Evolutionary conservation across 2,113 vertebrate species (phyloP).

Genomic region (Tursiops truncatus): DNA sequence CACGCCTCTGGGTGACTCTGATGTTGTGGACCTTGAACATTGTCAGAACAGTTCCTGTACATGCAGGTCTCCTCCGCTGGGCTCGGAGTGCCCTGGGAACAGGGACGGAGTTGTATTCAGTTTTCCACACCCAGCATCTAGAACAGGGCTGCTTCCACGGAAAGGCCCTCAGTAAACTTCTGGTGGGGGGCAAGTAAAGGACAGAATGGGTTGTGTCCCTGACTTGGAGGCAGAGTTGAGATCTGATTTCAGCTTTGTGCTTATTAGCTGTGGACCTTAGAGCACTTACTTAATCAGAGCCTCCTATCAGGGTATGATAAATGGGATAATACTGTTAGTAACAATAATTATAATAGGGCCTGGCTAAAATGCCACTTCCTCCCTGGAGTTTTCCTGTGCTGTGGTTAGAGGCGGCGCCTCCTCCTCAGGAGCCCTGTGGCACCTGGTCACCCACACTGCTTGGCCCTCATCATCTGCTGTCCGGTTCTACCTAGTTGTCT

Average conservation of each 20-base stretch:
- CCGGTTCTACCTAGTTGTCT: not conserved
- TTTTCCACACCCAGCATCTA: not conserved
- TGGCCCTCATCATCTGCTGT: not conserved
- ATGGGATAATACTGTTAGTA: not conserved
- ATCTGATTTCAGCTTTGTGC: conserved; percentile 35
- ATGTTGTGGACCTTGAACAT: not conserved
- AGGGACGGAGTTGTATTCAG: not conserved
- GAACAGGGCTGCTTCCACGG: not conserved
- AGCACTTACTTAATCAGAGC: conserved; percentile 28
- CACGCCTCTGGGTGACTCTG: not conserved
- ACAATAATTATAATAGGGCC: conserved; percentile 28
- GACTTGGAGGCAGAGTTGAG: not conserved
- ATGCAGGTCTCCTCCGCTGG: not conserved
- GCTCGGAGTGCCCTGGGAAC: not conserved
- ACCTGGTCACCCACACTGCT: rapidly evolving
- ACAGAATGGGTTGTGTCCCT: not conserved
- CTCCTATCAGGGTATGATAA: not conserved
- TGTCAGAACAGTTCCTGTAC: not conserved
- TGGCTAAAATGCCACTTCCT: not conserved
- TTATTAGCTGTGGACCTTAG: conserved; percentile 20
- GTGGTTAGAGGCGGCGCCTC: not conserved
- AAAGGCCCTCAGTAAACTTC: not conserved
- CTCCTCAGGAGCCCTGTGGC: not conserved
- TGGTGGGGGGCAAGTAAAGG: not conserved
- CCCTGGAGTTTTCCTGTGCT: not conserved